Evolutionary conservation across 64 coral and sea anemone species (phyloP).

Genomic region (Montipora capricornis): DNA sequence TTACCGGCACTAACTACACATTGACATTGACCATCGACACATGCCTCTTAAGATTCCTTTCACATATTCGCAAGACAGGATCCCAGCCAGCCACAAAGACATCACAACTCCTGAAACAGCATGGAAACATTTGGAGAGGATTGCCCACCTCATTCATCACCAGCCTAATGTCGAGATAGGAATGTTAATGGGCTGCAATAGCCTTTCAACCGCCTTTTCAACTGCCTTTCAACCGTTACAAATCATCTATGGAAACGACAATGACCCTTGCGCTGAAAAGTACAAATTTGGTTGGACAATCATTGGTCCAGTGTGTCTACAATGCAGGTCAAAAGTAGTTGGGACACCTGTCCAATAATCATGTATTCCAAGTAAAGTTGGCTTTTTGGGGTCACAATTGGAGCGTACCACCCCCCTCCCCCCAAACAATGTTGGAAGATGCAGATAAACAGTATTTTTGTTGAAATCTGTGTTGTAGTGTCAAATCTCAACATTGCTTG

Average conservation of each 20-base stretch:
- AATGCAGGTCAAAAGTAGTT: no score
- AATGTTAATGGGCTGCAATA: slow-evolving; percentile 54
- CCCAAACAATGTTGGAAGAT: no score
- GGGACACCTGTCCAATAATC: no score
- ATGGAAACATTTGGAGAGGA: slow-evolving; percentile 40
- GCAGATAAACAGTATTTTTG: no score
- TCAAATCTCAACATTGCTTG: no score
- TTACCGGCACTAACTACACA: slow-evolving; percentile 15
- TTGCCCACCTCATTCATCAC: slow-evolving; percentile 16
- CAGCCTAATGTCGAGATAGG: slow-evolving; percentile 50
- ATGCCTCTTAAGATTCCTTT: slow-evolving; percentile 28
- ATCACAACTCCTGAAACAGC: slow-evolving; percentile 50
- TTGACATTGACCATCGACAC: slow-evolving; percentile 34
- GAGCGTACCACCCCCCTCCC: no score
- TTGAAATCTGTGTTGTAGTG: no score
- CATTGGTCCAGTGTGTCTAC: slow-evolving; percentile 47
- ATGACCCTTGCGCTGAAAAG: slow-evolving; percentile 63
- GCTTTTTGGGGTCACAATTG: no score
- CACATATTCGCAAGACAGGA: slow-evolving; percentile 13
- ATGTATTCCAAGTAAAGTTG: no score
- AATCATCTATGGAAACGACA: slow-evolving; percentile 7
- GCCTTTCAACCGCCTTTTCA: not conserved
- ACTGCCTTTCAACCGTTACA: slow-evolving; percentile 7
- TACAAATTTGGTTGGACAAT: slow-evolving; percentile 69
- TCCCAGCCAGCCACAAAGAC: slow-evolving; percentile 39